Percentiles rank a stretch among this genome's conserved stretches.
phyloP scores from a whole-genome alignment of 2,113 vertebrate species.

The Mirza zaza region DNA sequence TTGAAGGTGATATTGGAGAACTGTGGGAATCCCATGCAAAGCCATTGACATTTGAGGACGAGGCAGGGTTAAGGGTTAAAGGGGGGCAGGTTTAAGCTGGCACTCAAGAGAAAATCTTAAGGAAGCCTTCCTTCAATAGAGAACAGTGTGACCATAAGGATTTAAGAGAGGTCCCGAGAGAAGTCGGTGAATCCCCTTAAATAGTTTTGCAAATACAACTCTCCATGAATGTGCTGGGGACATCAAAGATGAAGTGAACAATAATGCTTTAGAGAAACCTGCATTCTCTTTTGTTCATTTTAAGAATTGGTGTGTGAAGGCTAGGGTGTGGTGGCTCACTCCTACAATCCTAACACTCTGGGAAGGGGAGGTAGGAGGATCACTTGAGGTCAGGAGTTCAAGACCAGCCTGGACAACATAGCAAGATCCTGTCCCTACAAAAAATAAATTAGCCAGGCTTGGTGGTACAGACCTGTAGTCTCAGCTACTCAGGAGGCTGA shows the following conservation, averaged over 20 bases:
- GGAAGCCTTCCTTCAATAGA: neutral
- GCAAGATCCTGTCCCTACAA: too few species aligned
- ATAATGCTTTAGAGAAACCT: neutral
- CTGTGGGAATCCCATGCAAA: neutral
- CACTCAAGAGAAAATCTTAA: accelerated
- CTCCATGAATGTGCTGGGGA: too few species aligned
- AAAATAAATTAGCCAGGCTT: too few species aligned
- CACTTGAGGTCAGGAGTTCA: too few species aligned
- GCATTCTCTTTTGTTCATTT: neutral
- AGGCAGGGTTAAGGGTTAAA: too few species aligned
- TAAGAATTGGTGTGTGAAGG: neutral
- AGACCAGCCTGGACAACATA: too few species aligned
- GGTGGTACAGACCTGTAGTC: too few species aligned
- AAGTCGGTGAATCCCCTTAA: neutral
- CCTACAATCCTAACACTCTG: too few species aligned
- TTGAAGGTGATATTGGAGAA: neutral
- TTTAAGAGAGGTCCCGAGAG: neutral
- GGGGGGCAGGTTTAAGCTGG: neutral
- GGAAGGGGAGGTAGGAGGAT: too few species aligned
- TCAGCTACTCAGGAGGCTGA: too few species aligned
- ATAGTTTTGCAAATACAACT: neutral
- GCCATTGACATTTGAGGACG: accelerated
- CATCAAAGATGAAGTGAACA: neutral
- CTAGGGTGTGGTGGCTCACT: too few species aligned
- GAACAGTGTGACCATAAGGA: accelerated